Evolutionary conservation across 2,888 invertebrate species (phyloP), one percentile per base, ranked within the genome.

Genomic region (Lasius platythorax): DNA sequence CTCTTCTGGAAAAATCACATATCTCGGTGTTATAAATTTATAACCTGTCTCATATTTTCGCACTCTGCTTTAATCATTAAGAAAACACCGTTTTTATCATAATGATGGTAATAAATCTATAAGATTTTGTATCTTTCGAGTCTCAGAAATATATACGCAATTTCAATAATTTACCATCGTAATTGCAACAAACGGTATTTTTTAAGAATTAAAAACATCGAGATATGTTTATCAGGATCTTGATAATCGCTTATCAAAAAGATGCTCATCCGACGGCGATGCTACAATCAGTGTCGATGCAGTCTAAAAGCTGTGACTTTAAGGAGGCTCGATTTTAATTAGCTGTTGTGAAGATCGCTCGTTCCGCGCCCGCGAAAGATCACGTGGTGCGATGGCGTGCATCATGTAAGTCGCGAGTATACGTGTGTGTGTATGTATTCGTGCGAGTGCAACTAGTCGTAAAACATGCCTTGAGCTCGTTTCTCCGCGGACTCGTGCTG

Each of bases 361-460:
- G 58, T 46, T 46, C 40, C 37, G 66, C 61, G 37, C 18, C 23
- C 46, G 70, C 15, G 68, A 43, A 9, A n/a, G 28, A 61, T 23
- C 37, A 81, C 74, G 73, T 68, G 56, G 56, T 56, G 53, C 46
- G 18, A n/a, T n/a, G n/a, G n/a, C 72, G 37, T 63, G 56, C 30
- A 56, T 56, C 76, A 53, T 58, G 30, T 61, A 23, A 33, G 9
- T 23, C 61, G 58, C 11, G 23, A 53, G 15, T 37, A 37, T 53
- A 53, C 40, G 50, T 50, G 28, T 50, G 56, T 43, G 70, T 18
- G 58, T 68, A 64, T 15, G 46, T n/a, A 30, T 75, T 53, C 87
- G 85, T 79, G 83, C 82, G 84, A 86, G 85, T 84, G 79, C 84
- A 74, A 70, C 87, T 87, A 78, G 40, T 76, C 72, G 72, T 85